Evolutionary conservation across 2,797 vertebrate species (phyloP).

Genomic region (Eupleurogrammus muticus): DNA sequence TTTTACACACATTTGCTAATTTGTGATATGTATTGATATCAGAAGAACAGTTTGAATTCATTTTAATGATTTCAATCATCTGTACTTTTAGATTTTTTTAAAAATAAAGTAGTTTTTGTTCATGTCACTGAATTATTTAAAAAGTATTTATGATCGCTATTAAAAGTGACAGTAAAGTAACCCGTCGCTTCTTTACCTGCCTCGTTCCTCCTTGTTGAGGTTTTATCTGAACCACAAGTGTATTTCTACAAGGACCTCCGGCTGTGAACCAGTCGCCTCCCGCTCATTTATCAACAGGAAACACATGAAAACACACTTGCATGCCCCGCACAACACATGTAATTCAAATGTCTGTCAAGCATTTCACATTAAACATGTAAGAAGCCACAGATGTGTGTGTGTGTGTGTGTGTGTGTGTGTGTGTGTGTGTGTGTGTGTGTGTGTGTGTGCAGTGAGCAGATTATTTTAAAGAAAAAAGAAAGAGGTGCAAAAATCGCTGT

Average conservation of each 20-base stretch:
- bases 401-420: slow-evolving; percentile 41
- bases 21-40: too few species aligned
- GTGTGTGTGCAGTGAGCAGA: slow-evolving; percentile 23
- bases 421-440: slow-evolving; percentile 23
- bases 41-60: too few species aligned
- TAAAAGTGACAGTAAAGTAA: slow-evolving; percentile 2
- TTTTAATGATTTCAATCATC: too few species aligned
- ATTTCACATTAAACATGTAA: slow-evolving; percentile 28
- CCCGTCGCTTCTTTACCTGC: too few species aligned
- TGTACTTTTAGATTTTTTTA: not conserved
- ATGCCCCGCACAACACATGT: not conserved
- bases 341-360: not conserved
- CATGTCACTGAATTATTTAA: not conserved
- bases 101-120: not conserved
- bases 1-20: too few species aligned
- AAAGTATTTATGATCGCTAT: not conserved
- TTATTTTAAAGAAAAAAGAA: slow-evolving; percentile 26
- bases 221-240: slow-evolving; percentile 24
- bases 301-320: not conserved
- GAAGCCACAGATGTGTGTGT: slow-evolving; percentile 10
- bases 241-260: slow-evolving; percentile 29
- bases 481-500: slow-evolving; percentile 26
- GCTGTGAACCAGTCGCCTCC: slow-evolving; percentile 11
- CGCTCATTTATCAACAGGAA: slow-evolving; percentile 29
- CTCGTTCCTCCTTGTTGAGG: not conserved